Percentiles rank a stretch among this genome's conserved stretches.
phyloP scores from a whole-genome alignment of 2,113 vertebrate genomes.

The Mobula hypostoma region DNA sequence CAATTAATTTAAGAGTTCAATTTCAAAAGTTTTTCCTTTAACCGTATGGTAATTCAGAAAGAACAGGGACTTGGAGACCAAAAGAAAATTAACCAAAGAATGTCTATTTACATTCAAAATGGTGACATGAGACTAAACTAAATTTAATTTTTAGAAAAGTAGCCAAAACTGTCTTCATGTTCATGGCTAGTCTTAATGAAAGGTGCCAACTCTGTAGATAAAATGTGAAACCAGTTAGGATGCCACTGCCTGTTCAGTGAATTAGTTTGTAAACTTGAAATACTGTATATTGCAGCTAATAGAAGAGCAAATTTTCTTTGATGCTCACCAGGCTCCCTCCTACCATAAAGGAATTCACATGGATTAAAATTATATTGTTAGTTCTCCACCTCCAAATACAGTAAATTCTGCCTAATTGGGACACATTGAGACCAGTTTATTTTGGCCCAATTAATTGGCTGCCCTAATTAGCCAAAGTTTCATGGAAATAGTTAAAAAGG shows the following conservation, averaged over 20 bases:
- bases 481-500: too few species aligned
- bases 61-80: neutral
- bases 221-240: neutral
- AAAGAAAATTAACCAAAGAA: neutral
- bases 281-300: neutral
- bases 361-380: neutral
- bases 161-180: neutral
- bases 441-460: too few species aligned
- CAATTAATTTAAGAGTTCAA: neutral
- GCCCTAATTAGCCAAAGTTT: too few species aligned
- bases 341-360: neutral
- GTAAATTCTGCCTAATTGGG: too few species aligned
- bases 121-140: neutral
- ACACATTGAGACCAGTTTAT: too few species aligned
- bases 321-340: neutral
- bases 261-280: neutral
- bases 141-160: neutral
- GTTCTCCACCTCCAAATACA: neutral
- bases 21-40: neutral
- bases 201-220: neutral
- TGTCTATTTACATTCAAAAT: neutral
- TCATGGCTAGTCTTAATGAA: neutral
- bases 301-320: neutral
- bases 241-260: neutral
- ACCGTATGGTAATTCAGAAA: neutral